These are phyloP conservation scores for Artibeus lituratus DNA, from an alignment of 2,797 vertebrate genomes.

Conservation along the genomic window DNA sequence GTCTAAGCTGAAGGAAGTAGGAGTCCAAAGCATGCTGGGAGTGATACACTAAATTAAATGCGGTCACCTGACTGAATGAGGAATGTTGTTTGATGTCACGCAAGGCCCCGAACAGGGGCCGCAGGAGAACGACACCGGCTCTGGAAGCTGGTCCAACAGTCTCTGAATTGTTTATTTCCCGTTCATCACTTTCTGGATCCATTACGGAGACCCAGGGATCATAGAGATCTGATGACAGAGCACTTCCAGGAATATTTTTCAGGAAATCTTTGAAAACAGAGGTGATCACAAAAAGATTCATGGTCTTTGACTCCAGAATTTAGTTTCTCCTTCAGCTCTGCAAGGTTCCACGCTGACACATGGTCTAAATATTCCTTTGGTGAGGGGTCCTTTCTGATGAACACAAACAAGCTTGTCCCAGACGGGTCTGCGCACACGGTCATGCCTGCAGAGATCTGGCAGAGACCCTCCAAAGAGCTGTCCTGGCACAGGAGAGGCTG, in stretches of 20 bases:
- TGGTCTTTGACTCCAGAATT: not conserved
- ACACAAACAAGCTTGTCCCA: slow-evolving; percentile 94
- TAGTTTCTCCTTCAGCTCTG: too few species aligned
- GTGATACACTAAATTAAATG: too few species aligned
- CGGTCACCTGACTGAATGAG: too few species aligned
- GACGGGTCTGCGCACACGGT: slow-evolving; percentile 90
- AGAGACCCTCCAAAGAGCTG: too few species aligned
- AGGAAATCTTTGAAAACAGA: slow-evolving; percentile 97
- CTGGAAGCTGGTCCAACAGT: too few species aligned
- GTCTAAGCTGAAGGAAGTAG: too few species aligned
- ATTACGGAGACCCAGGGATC: slow-evolving; percentile 91
- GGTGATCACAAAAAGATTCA: slow-evolving; percentile 88
- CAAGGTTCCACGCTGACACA: slow-evolving; percentile 81
- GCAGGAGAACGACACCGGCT: too few species aligned
- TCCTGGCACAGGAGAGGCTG: too few species aligned
- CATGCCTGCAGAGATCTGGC: slow-evolving; percentile 87
- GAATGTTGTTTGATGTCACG: too few species aligned
- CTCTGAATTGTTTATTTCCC: slow-evolving; percentile 82
- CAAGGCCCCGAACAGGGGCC: too few species aligned
- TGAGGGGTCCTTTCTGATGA: slow-evolving; percentile 93
- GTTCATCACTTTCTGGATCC: slow-evolving; percentile 88
- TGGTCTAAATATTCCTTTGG: slow-evolving; percentile 92
- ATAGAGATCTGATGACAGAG: slow-evolving; percentile 90
- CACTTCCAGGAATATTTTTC: slow-evolving; percentile 92
- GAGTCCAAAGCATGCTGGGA: too few species aligned